Conservation (phyloP, 2,797 vertebrate genomes). For the Poeciliopsis infans region DNA sequence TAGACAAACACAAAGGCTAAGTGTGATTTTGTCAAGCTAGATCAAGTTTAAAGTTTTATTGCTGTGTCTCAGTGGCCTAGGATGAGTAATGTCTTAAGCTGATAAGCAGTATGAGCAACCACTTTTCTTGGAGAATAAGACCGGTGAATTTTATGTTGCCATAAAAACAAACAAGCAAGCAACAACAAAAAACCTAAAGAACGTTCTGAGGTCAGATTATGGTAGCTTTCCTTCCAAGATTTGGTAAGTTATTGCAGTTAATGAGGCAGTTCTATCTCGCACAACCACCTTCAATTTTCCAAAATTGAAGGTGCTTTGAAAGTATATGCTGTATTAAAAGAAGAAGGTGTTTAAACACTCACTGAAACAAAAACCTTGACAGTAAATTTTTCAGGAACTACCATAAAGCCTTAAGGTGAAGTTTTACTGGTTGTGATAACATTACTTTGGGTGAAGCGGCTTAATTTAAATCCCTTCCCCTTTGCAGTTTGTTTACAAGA, state of each 20-base stretch:
- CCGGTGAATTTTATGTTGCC: background rate
- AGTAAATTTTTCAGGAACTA: constrained; percentile 10
- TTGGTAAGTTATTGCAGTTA: constrained; percentile 8
- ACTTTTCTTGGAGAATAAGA: background rate
- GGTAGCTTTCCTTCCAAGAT: background rate
- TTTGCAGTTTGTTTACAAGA: constrained; percentile 6
- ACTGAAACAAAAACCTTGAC: background rate
- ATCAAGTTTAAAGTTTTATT: background rate
- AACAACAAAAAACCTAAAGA: background rate
- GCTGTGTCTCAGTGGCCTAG: background rate
- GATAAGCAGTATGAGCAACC: background rate
- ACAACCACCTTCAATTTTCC: background rate
- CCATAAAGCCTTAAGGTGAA: constrained; percentile 8
- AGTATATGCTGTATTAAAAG: constrained; percentile 2
- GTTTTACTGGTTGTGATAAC: constrained; percentile 5
- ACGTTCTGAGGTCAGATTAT: background rate
- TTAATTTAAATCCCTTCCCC: constrained; percentile 2
- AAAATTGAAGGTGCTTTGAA: constrained; percentile 7
- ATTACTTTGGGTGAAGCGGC: background rate
- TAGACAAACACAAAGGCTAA: background rate
- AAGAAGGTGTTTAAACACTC: constrained; percentile 2
- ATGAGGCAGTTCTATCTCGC: constrained; percentile 3
- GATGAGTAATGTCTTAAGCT: background rate
- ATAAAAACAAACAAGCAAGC: background rate
- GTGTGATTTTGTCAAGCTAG: background rate